Base-by-base conservation (phyloP, 2,888 invertebrate species). In the Panzeria rudis region DNA sequence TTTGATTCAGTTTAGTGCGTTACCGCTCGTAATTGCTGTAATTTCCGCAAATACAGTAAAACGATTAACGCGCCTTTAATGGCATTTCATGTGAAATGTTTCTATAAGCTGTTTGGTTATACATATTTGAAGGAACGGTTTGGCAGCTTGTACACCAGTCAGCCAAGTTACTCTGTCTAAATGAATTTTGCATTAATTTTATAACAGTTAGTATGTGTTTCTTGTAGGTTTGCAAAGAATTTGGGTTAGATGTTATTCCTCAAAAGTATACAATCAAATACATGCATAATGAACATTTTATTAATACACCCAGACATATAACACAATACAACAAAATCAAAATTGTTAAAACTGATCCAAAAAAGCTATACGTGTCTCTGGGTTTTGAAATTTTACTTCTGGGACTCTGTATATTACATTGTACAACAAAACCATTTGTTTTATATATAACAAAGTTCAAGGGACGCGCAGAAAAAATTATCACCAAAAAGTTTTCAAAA, bases 51-150 rank as follows among this genome's bases (percentile, higher is more conserved):
- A 76, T 47, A 75, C 79, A 83, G 68, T 83, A 71, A 83, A 79
- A 75, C 78, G 79, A 79, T 83, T 83, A 83, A 64, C 38, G 69
- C 38, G 32, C 62, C 69, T 79, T 83, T 75, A 75, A 79, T 83
- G 79, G 62, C 29, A 75, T 75, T 83, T 73, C 29, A 29, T 73
- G 66, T 61, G 8, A 56, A 59, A 32, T 44, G 17, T 72, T 47
- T 64, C 4, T 50, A 32, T 35, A 61, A 75, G 32, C 17, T 59
- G 6, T 44, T 20, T 32, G 38, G 29, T n/a, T n/a, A n/a, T n/a
- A n/a, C 25, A 66, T 44, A 32, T 41, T 54, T 62, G 23, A 8
- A 20, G 54, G 23, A 13, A 11, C 3, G 2, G 11, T 54, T 13
- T 44, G 35, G 15, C 47, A 9, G 13, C n/a, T 54, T 20, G 32